Evolutionary conservation across 2,797 vertebrate genomes (phyloP).

Genomic region (Microcaecilia unicolor): DNA sequence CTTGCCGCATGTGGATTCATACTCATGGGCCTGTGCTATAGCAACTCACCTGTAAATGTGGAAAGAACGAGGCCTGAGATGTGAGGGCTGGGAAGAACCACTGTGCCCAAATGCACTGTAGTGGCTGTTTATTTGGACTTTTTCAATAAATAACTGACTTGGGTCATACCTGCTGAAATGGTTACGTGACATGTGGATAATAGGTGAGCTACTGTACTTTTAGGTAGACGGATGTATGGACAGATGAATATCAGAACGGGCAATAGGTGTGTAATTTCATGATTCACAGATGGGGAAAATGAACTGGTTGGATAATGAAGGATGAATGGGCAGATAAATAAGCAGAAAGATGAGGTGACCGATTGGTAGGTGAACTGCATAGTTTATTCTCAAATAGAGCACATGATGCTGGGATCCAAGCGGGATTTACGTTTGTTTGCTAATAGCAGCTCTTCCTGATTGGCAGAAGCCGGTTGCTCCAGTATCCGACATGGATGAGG

Average conservation of each 20-base stretch:
- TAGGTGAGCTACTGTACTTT: neutral
- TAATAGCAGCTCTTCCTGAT: neutral
- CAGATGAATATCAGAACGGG: neutral
- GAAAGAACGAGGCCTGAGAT: too few relatives aligned
- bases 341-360: fast-evolving
- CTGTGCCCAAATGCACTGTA: too few relatives aligned
- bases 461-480: slow-evolving; percentile 56
- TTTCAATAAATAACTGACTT: too few relatives aligned
- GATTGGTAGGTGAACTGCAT: neutral
- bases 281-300: neutral
- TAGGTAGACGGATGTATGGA: neutral
- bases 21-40: too few relatives aligned
- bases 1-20: too few relatives aligned
- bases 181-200: too few relatives aligned
- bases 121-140: too few relatives aligned
- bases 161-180: too few relatives aligned
- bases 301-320: neutral
- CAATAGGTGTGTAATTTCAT: fast-evolving
- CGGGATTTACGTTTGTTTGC: slow-evolving; percentile 10
- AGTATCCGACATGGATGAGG: slow-evolving; percentile 76
- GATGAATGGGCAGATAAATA: neutral
- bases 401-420: neutral
- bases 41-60: too few relatives aligned
- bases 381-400: neutral
- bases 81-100: too few relatives aligned